Base-by-base conservation (phyloP, 1,140 invertebrate genomes). In the Heliconius hermathena region DNA sequence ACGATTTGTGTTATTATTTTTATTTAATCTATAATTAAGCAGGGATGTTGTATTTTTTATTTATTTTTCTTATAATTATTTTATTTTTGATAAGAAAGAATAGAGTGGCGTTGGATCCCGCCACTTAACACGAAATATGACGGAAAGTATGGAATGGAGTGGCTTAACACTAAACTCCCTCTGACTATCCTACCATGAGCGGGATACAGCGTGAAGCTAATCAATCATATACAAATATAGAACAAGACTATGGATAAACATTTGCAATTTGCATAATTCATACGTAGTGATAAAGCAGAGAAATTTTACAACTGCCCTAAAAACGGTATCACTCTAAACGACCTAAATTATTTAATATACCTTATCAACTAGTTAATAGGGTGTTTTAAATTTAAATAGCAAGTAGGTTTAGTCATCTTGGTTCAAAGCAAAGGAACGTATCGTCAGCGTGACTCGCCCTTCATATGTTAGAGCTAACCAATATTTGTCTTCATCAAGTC, bases 401-500 rank as follows among this genome's bases (percentile, higher is more conserved):
- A 8, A 72, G 1, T 3, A 0, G 38, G 9, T 16, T 9, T 18
- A 72, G 38, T 29, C 13, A 71, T 26, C 13, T 38, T 38, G 33
- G n/a, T 29, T 29, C 22, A 29, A 26, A 66, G n/a, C 22, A 16
- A 26, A 66, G n/a, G 54, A 9, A 22, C 20, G 60, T 66, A 29
- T 22, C 26, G 60, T 66, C 60, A 66, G 60, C 60, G 29, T 66
- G 60, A 66, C 60, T 29, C n/a, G 60, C 60, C 60, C 57, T 66
- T 66, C 26, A 54, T 54, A 33, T 71, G 38, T 71, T 80, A 77
- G 60, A 73, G 49, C 57, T 60, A 66, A 66, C 70, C 73, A 60
- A 79, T 73, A 81, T 78, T 79, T 79, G 76, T 73, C 66, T 52
- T 73, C 77, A 77, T 82, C 83, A 84, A 79, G 71, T 41, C 72